Evolutionary conservation across 2,113 vertebrate species (phyloP), one percentile per base, ranked within the genome.

Genomic region (Xenopus laevis): DNA sequence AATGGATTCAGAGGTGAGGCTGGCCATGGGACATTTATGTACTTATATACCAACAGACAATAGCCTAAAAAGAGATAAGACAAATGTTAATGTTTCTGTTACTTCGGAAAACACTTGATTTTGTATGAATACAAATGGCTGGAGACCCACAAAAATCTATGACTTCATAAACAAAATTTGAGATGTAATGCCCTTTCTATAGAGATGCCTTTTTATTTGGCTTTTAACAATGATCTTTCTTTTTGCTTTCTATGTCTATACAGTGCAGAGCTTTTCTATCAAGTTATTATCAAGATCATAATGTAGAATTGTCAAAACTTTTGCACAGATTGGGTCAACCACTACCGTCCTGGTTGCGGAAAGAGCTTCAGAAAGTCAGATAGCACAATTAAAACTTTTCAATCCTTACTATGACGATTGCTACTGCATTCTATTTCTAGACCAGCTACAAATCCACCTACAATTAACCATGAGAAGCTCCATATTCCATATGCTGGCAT

Each of bases 341-440:
- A 0, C 84, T 99, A 74, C 97, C 97, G 2, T 93, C 96, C 0
- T 99, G 97, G 97, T 88, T 99, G 33, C 89, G 97, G 84, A 95
- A 99, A 80, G 97, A 99, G 81, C 91, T 99, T 9, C 97, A 98
- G 88, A 99, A 99, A 90, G 93, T 98, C 83, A 96, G 94, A 88
- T 90, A 89, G 89, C 90, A 81, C 27, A 6, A 40, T 40, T 40
- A 72, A 75, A 75, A 20, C 47, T 69, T 79, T 62, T 21, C 40
- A 74, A 30, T 74, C 77, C 74, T 16, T 16, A 12, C 58, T 12
- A 62, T 18, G 57, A 63, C 16, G 15, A 30, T 33, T 40, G 66
- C 77, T 30, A 27, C 23, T 27, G 77, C 69, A 44, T 20, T 21
- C 11, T 33, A 57, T 75, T 30, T 71, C 11, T 62, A 12, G 6